A percentile compares a stretch with the other conserved stretches of the same genome.
These are phyloP conservation scores for Nibea coibor DNA, from an alignment of 2,113 vertebrate species.

Conservation along the genomic window DNA sequence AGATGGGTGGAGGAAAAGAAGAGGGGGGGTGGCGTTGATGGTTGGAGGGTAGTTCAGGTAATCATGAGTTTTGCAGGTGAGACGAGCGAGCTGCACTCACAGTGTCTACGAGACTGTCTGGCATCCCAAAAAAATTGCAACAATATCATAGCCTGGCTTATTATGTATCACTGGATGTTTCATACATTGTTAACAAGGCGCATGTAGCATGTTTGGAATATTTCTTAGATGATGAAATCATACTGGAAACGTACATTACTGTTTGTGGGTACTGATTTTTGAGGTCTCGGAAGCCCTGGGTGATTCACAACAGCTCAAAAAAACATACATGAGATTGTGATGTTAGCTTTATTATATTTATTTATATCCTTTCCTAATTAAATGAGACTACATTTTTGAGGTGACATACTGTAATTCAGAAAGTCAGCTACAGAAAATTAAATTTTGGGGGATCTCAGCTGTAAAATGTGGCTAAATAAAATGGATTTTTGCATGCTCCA, in stretches of 20 bases:
- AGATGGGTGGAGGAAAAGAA: slow-evolving; percentile 10
- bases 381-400: neutral
- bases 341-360: neutral
- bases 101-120: slow-evolving; percentile 17
- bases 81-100: slow-evolving; percentile 25
- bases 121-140: neutral
- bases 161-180: neutral
- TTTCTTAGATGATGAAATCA: slow-evolving; percentile 18
- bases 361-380: neutral
- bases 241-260: slow-evolving; percentile 8
- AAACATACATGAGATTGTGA: neutral
- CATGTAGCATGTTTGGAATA: neutral
- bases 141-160: neutral
- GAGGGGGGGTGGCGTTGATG: neutral
- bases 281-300: too few species aligned
- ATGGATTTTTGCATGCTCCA: too few species aligned
- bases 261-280: neutral
- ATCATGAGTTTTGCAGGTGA: slow-evolving; percentile 53
- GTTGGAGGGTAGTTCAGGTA: slow-evolving; percentile 25
- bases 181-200: neutral
- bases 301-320: neutral
- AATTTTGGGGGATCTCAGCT: neutral
- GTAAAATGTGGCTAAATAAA: neutral
- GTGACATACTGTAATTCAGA: neutral
- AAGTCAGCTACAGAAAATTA: neutral